Conservation (phyloP, 37 sponge, comb jelly and placozoan genomes). For the Bolinopsis microptera region DNA sequence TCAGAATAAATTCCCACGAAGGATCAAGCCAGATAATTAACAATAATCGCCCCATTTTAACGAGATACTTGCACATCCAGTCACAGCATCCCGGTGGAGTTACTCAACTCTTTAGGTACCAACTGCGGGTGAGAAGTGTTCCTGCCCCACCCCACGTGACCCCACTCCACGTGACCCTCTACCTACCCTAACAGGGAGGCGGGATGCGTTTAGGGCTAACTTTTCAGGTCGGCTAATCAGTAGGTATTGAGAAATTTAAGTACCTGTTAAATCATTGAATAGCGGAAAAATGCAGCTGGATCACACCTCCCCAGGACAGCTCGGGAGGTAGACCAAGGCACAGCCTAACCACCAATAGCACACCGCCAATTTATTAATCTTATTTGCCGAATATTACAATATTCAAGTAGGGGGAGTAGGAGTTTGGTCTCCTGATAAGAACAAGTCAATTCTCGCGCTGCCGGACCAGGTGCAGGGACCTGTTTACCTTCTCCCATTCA, state of each 20-base stretch:
- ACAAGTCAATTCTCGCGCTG: not conserved
- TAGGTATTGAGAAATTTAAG: not conserved
- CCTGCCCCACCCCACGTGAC: not conserved
- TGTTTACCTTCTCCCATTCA: not conserved
- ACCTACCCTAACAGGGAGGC: not conserved
- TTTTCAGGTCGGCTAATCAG: not conserved
- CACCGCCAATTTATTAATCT: slow-evolving; percentile 39
- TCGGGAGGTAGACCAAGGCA: not conserved
- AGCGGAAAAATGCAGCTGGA: not conserved
- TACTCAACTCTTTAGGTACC: not conserved
- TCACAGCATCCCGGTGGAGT: not conserved
- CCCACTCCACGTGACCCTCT: not conserved
- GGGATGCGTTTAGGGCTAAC: not conserved
- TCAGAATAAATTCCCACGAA: not conserved
- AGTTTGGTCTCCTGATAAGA: not conserved
- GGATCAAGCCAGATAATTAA: not conserved
- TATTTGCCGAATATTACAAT: slow-evolving; percentile 2
- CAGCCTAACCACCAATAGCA: not conserved
- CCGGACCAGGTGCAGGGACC: not conserved
- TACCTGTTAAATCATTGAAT: not conserved
- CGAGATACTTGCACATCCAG: not conserved
- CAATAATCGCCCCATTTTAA: not conserved
- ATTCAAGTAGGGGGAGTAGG: not conserved
- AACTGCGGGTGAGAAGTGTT: not conserved
- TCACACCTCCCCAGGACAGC: not conserved